These are phyloP conservation scores for Pogonomyrmex barbatus DNA, from an alignment of 1,140 invertebrate genomes.

Conservation along the genomic window DNA sequence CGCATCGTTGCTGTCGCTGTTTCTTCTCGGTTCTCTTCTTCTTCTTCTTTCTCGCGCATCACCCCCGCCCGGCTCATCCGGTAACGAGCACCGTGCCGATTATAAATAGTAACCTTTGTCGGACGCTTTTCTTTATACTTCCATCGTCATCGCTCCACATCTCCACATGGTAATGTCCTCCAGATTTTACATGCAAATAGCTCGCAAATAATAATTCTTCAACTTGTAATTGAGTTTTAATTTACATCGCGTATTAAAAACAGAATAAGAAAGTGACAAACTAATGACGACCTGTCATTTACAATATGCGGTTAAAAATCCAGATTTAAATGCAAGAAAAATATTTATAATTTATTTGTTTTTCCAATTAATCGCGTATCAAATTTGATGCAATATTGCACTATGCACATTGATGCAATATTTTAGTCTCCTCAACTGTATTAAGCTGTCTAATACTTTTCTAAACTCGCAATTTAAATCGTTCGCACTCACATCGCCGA, in stretches of 20 bases:
- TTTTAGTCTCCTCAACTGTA: conserved; percentile 14
- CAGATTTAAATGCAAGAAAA: not conserved
- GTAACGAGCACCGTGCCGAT: conserved; percentile 72
- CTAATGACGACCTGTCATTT: not conserved
- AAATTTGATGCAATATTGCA: not conserved
- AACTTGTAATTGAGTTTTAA: not conserved
- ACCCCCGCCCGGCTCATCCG: conserved; percentile 68
- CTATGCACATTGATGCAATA: not conserved
- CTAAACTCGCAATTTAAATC: conserved; percentile 25
- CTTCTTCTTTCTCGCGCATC: conserved; percentile 51
- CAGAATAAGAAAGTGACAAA: not conserved
- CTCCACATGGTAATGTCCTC: conserved; percentile 34
- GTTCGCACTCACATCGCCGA: conserved; percentile 5
- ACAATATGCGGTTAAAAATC: not conserved
- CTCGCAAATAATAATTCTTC: conserved; percentile 21
- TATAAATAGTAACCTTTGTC: conserved; percentile 85
- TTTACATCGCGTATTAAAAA: not conserved
- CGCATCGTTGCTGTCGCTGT: conserved; percentile 40
- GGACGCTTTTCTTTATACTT: conserved; percentile 77
- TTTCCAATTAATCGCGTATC: not conserved
- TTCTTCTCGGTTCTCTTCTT: conserved; percentile 54
- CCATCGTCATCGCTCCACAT: conserved; percentile 65
- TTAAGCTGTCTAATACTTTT: conserved; percentile 38
- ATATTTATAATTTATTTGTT: not conserved
- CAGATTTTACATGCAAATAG: conserved; percentile 42